Evolutionary conservation across 2,888 invertebrate species (phyloP), one percentile per base, ranked within the genome.

Genomic region (Rugalucina vietnamica): DNA sequence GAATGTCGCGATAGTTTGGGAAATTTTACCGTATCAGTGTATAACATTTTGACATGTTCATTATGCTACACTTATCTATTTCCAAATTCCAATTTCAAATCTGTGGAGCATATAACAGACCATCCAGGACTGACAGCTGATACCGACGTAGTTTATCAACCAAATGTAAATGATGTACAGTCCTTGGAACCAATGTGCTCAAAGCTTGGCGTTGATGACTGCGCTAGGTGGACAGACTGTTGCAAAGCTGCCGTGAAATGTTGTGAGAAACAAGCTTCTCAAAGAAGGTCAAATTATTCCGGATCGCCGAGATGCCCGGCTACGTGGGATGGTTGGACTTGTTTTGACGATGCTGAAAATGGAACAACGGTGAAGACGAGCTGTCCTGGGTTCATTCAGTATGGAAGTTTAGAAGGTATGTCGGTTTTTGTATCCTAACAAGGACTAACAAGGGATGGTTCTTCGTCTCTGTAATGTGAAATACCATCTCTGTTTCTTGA

Each of bases 381-480:
- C 21, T 92, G 92, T 74, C 92, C 92, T 0, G 54, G 74, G 12
- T 92, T 89, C 78, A 86, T 92, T 12, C 80, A 88, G n/a, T 96
- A 96, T 85, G 96, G 96, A 80, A 91, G 94, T 50, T 83, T 86
- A 14, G 69, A 85, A 77, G 90, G 92, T 92, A 85, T 86, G 89
- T 91, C 37, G 4, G 54, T n/a, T n/a, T n/a, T n/a, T n/a, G n/a
- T n/a, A n/a, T n/a, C n/a, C n/a, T n/a, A n/a, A n/a, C n/a, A n/a
- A n/a, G n/a, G n/a, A n/a, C n/a, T n/a, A n/a, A n/a, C n/a, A n/a
- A n/a, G n/a, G n/a, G n/a, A n/a, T n/a, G n/a, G n/a, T n/a, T n/a
- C n/a, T n/a, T n/a, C n/a, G n/a, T n/a, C n/a, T n/a, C n/a, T n/a
- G n/a, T n/a, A n/a, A n/a, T n/a, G n/a, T n/a, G n/a, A n/a, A n/a